phyloP scores from a whole-genome alignment of 2,113 vertebrate genomes.

The Centropus bengalensis region DNA sequence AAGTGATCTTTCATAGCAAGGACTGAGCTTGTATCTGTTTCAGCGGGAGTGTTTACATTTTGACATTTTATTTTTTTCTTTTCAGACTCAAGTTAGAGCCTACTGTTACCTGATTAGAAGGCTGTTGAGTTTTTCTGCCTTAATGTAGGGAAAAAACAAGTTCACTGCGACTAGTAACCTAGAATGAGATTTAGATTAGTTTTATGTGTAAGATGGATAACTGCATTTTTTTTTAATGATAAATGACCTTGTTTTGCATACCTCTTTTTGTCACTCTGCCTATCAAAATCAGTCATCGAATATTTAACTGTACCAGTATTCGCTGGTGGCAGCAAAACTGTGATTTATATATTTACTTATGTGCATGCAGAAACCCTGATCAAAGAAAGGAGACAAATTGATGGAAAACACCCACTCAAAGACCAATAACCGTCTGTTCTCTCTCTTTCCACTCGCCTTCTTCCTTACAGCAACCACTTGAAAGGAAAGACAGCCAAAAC shows the following conservation, averaged over 20 bases:
- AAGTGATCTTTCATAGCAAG: neutral
- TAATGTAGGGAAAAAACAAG: neutral
- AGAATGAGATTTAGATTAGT: slow-evolving; percentile 31
- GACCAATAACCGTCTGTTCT: slow-evolving; percentile 65
- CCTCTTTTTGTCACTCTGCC: slow-evolving; percentile 51
- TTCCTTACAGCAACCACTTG: slow-evolving; percentile 89
- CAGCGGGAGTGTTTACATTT: neutral
- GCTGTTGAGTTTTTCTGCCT: neutral
- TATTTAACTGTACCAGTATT: slow-evolving; percentile 40
- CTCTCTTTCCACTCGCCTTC: slow-evolving; percentile 31
- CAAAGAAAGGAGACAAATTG: slow-evolving; percentile 30
- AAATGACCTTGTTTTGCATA: slow-evolving; percentile 39
- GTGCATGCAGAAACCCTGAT: slow-evolving; percentile 42
- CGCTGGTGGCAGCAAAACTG: slow-evolving; percentile 44
- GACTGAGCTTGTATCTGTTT: neutral
- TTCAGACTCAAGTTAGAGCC: neutral
- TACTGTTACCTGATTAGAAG: neutral
- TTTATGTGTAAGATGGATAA: neutral
- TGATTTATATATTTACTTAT: slow-evolving; percentile 51
- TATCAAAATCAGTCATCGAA: neutral
- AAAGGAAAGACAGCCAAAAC: slow-evolving; percentile 98
- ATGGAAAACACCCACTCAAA: slow-evolving; percentile 57
- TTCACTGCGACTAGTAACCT: neutral
- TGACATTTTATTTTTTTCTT: too few relatives aligned
- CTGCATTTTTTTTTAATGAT: slow-evolving; percentile 17